Base-by-base conservation (phyloP, 2,113 vertebrate genomes). In the Neoarius graeffei region DNA sequence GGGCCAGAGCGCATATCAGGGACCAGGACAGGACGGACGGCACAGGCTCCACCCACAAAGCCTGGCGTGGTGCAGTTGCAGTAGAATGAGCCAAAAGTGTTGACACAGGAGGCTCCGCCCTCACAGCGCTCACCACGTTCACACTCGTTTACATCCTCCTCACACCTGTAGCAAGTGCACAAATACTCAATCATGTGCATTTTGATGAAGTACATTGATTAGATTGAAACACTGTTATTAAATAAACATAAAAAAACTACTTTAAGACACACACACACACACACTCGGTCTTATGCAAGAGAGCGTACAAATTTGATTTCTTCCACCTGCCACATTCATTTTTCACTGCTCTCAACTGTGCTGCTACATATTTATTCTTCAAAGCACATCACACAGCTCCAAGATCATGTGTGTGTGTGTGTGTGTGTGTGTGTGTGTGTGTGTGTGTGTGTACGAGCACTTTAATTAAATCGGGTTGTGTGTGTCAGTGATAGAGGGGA, bases 1-100 rank as follows among this genome's bases (percentile, higher is more conserved):
- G 98, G 98, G 11, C 98, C 98, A 0, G 98, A 97, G 93, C 97
- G 98, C 95, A 99, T 99, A 91, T 99, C 97, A 2, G 98, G 98
- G 57, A 99, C 98, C 0, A 99, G 95, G 8, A 99, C 96, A 0
- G 98, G 97, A 2, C 98, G 96, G 85, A 99, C 93, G 52, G 96
- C 94, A 52, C 98, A 99, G 90, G 95, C 95, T 89, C 97, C 97
- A 3, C 98, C 98, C 92, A 97, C 97, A 0, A 95, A 99, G 84
- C 98, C 98, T 0, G 96, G 94, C 0, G 97, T 97, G 95, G 98
- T 97, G 95, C 98, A 99, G 94, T 99, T 99, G 87, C 98, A 99
- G 81, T 97, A 94, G 93, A 99, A 99, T 0, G 98, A 97, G 15
- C 98, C 98, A 0, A 98, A 98, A 25, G 98, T 91, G 89, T 99